phyloP scores from a whole-genome alignment of 2,888 invertebrate genomes.

The Apantesis nais region DNA sequence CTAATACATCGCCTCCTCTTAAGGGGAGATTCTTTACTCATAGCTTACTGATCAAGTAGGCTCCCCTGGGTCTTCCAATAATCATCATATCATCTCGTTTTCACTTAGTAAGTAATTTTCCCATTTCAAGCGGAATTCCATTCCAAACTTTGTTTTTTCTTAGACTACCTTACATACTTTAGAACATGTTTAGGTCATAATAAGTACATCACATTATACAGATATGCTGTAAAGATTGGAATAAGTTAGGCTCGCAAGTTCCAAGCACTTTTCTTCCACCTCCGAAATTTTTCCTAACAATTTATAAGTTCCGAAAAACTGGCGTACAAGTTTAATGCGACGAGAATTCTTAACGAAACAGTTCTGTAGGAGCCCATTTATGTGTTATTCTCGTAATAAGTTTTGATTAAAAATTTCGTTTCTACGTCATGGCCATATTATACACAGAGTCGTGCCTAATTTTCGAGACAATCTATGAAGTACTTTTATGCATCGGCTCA shows the following conservation, averaged over 20 bases:
- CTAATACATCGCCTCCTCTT: too few species aligned
- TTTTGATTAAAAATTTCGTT: conserved; percentile 45
- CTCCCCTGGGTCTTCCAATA: neutral
- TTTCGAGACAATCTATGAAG: conserved; percentile 3
- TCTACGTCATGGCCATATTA: conserved; percentile 6
- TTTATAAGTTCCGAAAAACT: conserved; percentile 48
- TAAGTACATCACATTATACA: neutral
- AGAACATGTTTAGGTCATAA: neutral
- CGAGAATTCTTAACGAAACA: conserved; percentile 41
- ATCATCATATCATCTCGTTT: neutral
- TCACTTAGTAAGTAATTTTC: neutral
- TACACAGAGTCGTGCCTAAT: conserved; percentile 4
- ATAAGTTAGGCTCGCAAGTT: conserved; percentile 27
- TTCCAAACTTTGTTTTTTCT: neutral
- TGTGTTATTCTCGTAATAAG: conserved; percentile 32
- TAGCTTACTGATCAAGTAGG: neutral
- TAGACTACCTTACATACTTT: neutral
- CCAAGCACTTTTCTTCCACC: conserved; percentile 23
- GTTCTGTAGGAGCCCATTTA: conserved; percentile 32
- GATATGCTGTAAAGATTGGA: conserved; percentile 9
- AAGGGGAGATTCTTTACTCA: neutral
- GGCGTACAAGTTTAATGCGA: conserved; percentile 47
- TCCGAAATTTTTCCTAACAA: conserved; percentile 40
- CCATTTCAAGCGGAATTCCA: neutral
- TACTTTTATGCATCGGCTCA: neutral